phyloP scores from a whole-genome alignment of 2,113 vertebrate genomes.

The Gambusia affinis region DNA sequence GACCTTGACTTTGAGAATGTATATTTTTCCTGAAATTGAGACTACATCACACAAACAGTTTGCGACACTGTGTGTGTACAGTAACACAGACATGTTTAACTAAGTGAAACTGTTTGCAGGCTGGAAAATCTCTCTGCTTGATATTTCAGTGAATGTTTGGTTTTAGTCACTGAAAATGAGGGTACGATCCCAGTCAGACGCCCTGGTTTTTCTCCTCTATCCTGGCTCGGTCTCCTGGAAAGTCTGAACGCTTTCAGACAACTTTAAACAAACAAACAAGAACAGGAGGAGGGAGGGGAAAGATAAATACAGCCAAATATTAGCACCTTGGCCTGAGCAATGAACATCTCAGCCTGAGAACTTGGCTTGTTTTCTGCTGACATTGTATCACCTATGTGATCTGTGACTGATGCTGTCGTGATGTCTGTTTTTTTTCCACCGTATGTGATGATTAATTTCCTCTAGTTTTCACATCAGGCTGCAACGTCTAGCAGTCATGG shows the following conservation, averaged over 20 bases:
- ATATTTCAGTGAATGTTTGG: conserved; percentile 35
- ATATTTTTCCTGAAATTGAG: conserved; percentile 20
- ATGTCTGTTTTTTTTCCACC: background rate
- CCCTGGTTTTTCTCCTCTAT: conserved; percentile 31
- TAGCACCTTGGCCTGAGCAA: conserved; percentile 44
- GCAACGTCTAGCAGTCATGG: conserved; percentile 21
- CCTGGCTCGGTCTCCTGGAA: conserved; percentile 64
- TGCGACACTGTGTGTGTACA: conserved; percentile 24
- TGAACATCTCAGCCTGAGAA: conserved; percentile 28
- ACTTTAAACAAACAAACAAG: conserved; percentile 66
- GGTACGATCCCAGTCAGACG: conserved; percentile 18
- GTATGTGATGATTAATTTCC: conserved; percentile 34
- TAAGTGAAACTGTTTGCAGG: conserved; percentile 3
- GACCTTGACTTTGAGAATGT: conserved; percentile 7
- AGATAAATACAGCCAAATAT: conserved; percentile 46
- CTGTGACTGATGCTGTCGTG: conserved; percentile 36
- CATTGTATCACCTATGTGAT: conserved; percentile 25
- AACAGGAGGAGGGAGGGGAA: conserved; percentile 47
- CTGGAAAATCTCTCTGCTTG: conserved; percentile 9
- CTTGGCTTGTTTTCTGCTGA: conserved; percentile 42
- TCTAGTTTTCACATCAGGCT: conserved; percentile 22
- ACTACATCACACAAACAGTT: conserved; percentile 32
- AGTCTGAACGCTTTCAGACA: conserved; percentile 49
- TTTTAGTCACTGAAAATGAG: conserved; percentile 38
- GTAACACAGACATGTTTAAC: conserved; percentile 12